Conservation (phyloP, 2,888 invertebrate species). For the Colletes collaris region DNA sequence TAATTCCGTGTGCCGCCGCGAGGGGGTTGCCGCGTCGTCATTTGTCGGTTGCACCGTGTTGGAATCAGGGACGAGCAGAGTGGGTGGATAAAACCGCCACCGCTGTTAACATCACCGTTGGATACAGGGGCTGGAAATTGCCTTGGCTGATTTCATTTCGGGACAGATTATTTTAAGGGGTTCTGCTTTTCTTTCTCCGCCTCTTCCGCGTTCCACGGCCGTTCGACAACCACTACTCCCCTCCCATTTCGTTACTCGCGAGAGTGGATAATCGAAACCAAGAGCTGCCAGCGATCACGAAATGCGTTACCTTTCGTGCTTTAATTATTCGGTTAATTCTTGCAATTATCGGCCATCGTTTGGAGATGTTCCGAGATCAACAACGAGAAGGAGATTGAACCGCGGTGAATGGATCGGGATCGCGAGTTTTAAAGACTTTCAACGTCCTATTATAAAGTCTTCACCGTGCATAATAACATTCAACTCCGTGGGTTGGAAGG, state of each 20-base stretch:
- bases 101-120: constrained; percentile 69
- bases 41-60: constrained; percentile 80
- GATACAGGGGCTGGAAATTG: constrained; percentile 79
- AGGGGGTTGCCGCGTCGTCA: constrained; percentile 78
- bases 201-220: constrained; percentile 21
- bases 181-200: constrained; percentile 55
- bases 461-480: constrained; percentile 82
- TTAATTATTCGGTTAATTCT: no score
- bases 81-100: constrained; percentile 69
- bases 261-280: constrained; percentile 7
- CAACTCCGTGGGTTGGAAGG: constrained; percentile 80
- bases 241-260: not conserved
- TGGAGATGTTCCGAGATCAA: not conserved
- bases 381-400: not conserved
- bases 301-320: constrained; percentile 41
- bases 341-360: no score
- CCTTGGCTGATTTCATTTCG: constrained; percentile 82
- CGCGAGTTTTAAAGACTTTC: constrained; percentile 81
- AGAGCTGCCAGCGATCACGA: constrained; percentile 33
- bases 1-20: constrained; percentile 80
- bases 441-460: constrained; percentile 82
- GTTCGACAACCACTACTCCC: no score
- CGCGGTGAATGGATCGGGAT: constrained; percentile 6
- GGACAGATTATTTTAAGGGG: constrained; percentile 82
- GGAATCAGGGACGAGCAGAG: constrained; percentile 62